Percentiles rank a stretch among this genome's conserved stretches.
These are phyloP conservation scores for Lasioglossum albipes DNA, from an alignment of 1,140 invertebrate genomes.

Conservation along the genomic window DNA sequence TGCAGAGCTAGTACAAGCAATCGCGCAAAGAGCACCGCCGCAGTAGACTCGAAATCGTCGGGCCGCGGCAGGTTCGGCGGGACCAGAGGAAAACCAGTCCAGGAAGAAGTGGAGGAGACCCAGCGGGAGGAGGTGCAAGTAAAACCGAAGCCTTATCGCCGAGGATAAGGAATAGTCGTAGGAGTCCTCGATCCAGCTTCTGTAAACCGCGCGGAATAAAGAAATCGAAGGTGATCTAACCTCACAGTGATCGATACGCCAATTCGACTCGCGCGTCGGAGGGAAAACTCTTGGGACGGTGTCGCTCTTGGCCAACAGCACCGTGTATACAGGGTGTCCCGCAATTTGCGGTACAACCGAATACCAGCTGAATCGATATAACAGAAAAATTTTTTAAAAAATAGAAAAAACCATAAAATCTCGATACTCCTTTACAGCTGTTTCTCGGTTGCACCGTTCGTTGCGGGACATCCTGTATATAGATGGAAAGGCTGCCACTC, in stretches of 20 bases:
- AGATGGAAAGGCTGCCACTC: conserved; percentile 57
- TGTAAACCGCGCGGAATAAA: not conserved
- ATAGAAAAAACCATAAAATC: no score
- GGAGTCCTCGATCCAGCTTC: not conserved
- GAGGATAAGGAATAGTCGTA: conserved; percentile 56
- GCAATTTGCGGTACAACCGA: not conserved
- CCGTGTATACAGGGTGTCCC: not conserved
- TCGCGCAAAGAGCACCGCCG: conserved; percentile 50
- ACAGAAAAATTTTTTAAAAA: no score
- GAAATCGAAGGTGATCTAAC: not conserved
- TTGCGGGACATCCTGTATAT: conserved; percentile 48
- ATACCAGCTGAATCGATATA: no score
- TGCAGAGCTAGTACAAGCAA: conserved; percentile 56
- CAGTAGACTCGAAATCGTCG: conserved; percentile 55
- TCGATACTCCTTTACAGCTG: no score
- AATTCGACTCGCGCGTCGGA: no score
- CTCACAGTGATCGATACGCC: not conserved
- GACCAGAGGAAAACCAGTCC: conserved; percentile 61
- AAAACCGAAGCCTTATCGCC: conserved; percentile 69
- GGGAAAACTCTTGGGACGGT: no score
- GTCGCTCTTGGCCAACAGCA: no score
- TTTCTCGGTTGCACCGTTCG: not conserved
- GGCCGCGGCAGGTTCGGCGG: conserved; percentile 66
- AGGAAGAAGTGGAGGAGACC: conserved; percentile 71
- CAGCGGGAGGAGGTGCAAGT: conserved; percentile 72